Percentiles rank a stretch among this genome's conserved stretches.
These are phyloP conservation scores for Nycteola revayana DNA, from an alignment of 2,888 invertebrate species.

Conservation along the genomic window DNA sequence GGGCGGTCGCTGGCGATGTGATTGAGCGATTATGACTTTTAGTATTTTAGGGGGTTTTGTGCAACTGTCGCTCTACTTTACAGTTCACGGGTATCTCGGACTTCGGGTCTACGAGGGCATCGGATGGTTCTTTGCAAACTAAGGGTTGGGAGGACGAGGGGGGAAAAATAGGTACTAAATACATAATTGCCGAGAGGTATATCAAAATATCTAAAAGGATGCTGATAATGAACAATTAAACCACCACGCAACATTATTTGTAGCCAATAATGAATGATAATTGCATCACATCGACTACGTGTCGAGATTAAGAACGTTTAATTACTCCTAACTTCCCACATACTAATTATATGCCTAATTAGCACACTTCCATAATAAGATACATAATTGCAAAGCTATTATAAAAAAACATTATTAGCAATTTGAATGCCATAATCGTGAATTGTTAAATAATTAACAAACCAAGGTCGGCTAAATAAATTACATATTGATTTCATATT, in stretches of 20 bases:
- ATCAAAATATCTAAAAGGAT: constrained; percentile 7
- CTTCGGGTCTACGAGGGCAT: no score
- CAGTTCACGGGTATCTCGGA: no score
- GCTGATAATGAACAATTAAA: constrained; percentile 9
- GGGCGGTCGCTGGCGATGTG: no score
- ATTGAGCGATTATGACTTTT: no score
- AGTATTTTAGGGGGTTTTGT: no score
- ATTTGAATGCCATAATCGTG: constrained; percentile 61
- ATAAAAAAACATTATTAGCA: constrained; percentile 53
- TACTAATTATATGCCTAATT: constrained; percentile 48
- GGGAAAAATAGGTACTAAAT: no score
- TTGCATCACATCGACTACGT: constrained; percentile 22
- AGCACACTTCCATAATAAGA: constrained; percentile 47
- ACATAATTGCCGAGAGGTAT: no score
- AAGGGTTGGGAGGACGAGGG: no score
- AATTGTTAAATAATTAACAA: constrained; percentile 59
- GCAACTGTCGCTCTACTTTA: no score
- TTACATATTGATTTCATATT: constrained; percentile 56
- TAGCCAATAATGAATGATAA: constrained; percentile 22
- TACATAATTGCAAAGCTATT: constrained; percentile 50
- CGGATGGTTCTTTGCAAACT: no score
- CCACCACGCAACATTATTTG: constrained; percentile 13
- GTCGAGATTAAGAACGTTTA: constrained; percentile 26
- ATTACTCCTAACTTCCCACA: constrained; percentile 35
- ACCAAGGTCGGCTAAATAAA: constrained; percentile 57